Conservation (phyloP, 2,113 vertebrate species). For the Nibea albiflora region DNA sequence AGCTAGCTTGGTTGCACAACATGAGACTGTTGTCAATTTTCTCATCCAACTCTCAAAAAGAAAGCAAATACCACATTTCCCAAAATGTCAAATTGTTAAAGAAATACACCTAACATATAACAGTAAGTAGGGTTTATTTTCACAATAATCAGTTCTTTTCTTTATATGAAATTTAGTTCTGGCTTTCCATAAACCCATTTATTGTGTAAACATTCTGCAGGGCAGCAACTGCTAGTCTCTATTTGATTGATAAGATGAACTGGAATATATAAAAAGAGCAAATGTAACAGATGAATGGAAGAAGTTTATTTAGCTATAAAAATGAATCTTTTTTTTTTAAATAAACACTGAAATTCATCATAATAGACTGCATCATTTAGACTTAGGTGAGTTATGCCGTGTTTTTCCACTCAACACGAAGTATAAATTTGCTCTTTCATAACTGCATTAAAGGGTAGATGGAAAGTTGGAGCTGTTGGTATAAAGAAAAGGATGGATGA, state of each 20-base stretch:
- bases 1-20: neutral
- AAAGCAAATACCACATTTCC: neutral
- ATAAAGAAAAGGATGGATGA: constrained; percentile 15
- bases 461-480: neutral
- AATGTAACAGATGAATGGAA: neutral
- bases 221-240: neutral
- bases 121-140: no score
- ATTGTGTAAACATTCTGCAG: neutral
- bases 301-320: neutral
- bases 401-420: neutral
- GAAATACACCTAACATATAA: no score
- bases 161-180: neutral
- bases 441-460: neutral
- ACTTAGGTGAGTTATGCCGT: neutral
- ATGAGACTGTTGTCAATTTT: neutral
- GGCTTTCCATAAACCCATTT: neutral
- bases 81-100: neutral
- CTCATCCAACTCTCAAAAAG: neutral
- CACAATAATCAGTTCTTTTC: neutral
- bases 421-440: neutral
- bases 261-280: neutral
- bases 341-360: neutral
- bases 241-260: neutral
- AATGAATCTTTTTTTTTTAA: neutral
- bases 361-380: neutral